A percentile compares a stretch with the other conserved stretches of the same genome.
Evolutionary conservation across 2,113 vertebrate species (phyloP).

Genomic region (Myxocyprinus asiaticus): DNA sequence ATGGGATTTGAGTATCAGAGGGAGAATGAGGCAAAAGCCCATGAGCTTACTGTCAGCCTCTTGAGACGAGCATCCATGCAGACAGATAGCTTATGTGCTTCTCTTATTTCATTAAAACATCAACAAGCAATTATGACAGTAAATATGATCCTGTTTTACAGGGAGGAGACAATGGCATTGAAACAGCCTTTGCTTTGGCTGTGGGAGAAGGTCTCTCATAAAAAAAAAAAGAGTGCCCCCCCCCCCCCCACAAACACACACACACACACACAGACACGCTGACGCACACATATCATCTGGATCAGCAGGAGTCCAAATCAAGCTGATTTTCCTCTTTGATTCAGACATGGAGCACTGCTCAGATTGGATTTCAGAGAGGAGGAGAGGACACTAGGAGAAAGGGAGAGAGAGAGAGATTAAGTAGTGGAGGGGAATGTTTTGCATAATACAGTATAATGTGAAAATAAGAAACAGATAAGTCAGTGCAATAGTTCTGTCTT

Average conservation of each 20-base stretch:
- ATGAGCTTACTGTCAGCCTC: conserved; percentile 37
- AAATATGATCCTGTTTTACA: conserved; percentile 38
- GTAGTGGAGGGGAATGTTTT: conserved; percentile 59
- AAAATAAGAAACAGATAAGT: conserved; percentile 48
- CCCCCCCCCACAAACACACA: too few species aligned
- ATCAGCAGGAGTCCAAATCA: conserved; percentile 90
- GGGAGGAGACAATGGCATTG: conserved; percentile 46
- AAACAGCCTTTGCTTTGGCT: conserved; percentile 23
- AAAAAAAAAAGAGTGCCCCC: neutral
- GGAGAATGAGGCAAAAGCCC: conserved; percentile 29
- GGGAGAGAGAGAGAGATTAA: conserved; percentile 60
- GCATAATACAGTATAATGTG: too few species aligned
- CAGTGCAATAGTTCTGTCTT: conserved; percentile 56
- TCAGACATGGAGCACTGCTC: conserved; percentile 79
- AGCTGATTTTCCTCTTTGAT: conserved; percentile 92
- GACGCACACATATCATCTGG: conserved; percentile 54
- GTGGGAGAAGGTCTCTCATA: conserved; percentile 46
- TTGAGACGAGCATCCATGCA: conserved; percentile 37
- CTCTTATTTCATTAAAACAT: conserved; percentile 28
- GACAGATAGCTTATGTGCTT: conserved; percentile 45
- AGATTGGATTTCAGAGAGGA: conserved; percentile 89
- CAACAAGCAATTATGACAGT: conserved; percentile 40
- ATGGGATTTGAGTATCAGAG: conserved; percentile 33
- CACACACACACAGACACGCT: conserved; percentile 11
- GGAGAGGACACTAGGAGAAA: conserved; percentile 75